Base-by-base conservation (phyloP, 2,113 vertebrate species). In the Lates calcarifer region DNA sequence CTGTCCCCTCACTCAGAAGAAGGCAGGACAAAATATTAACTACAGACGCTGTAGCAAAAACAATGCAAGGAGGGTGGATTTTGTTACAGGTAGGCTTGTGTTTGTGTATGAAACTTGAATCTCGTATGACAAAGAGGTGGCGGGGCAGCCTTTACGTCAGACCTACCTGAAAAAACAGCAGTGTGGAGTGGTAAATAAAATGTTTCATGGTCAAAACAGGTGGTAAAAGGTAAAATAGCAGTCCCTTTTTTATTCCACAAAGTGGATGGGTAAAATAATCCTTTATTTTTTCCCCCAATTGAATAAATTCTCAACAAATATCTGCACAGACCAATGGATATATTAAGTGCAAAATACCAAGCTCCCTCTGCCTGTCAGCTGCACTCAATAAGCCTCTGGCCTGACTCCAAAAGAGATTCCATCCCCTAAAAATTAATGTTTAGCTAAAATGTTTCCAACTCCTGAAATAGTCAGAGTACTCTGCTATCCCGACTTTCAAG, bases 361-460 rank as follows among this genome's bases (percentile, higher is more conserved):
- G n/a, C 58, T 69, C 26, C 51, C 11, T 37, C 57, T 71, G 31
- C 20, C 37, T 51, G 72, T 57, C 72, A 83, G 76, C 61, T 65
- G 62, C 12, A 58, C 71, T 58, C 60, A 47, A 51, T 70, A 61
- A 76, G 57, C 24, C 31, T 76, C 41, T 78, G 66, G 70, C 51
- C 62, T 10, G 12, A 77, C 26, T 49, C 58, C 3, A 79, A 56
- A 13, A 13, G 17, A 56, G 17, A 63, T 61, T 49, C 28, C 33
- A 37, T 61, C 22, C n/a, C 6, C 49, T 6, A 61, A 75, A 70
- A 80, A 81, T 56, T 24, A 45, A 85, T 73, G n/a, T 82, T 86
- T 74, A 51, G 9, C 82, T 7, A 31, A 74, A 55, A 64, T 35
- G 56, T 72, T 82, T 79, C 24, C 35, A 26, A 28, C 29, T 66